These are phyloP conservation scores for human (Homo sapiens) DNA, from an alignment of 2,113 vertebrate genomes.

Conservation along the genomic window GRCh38 chr6:2781001-2781500, in stretches of 20 bases:
- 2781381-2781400: not conserved
- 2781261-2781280: not conserved
- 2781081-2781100: not conserved
- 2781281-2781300: not conserved
- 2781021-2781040: not conserved
- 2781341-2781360: no score
- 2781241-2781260: not conserved
- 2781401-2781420: not conserved
- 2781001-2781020: not conserved
- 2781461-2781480: not conserved
- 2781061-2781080: no score
- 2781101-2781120: not conserved
- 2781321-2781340: not conserved
- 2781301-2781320: not conserved
- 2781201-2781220: not conserved
- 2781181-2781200: not conserved
- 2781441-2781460: not conserved
- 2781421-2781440: not conserved
- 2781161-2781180: not conserved
- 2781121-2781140: no score
- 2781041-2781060: not conserved
- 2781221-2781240: not conserved
- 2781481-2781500: slow-evolving; percentile 26
- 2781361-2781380: no score
- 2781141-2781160: not conserved